Evolutionary conservation across 23 tunicate genomes (phyloP), one percentile per base, ranked within the genome.

Genomic region (Corella eumyota): DNA sequence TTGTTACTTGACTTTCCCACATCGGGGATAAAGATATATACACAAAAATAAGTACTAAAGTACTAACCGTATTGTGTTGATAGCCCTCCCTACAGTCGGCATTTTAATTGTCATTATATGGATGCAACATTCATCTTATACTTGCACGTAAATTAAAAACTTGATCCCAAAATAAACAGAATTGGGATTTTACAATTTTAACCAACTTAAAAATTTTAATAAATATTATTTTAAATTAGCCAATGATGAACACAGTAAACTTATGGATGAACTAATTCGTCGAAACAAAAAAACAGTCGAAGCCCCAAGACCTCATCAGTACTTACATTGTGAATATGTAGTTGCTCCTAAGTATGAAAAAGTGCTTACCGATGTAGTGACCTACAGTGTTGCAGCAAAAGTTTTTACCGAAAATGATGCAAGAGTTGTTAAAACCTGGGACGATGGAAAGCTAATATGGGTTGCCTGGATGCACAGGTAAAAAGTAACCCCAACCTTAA

Each of bases 381-480:
- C 96, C 3, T 88, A 88, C 36, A 71, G 76, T 34, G 75, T 88
- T 4, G 96, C 88, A 23, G 96, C 96, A 38, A 88, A 88, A 51
- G 88, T 88, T 23, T 88, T 88, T 62, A 78, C 88, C 6, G 96
- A 88, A 32, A 62, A 52, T 25, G 96, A 88, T 26, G 67, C 88
- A 7, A 66, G 68, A 27, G 88, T 88, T 23, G 81, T 88, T 34
- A 88, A 79, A 54, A 78, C 96, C 0, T 88, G 96, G 96, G 87
- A 78, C 32, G 96, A 88, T 73, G 96, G 96, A 0, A 25, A 61
- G 35, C 37, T 32, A 25, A 44, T 73, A 26, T 88, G 96, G 96
- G 76, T 88, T n/a, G 83, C 96, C 4, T 88, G 96, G 96, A 76
- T 73, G 61, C 76, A 78, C 63, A 70, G 61, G 95, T 85, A 40